phyloP scores from a whole-genome alignment of 2,888 invertebrate genomes.

The Axea sp. region DNA sequence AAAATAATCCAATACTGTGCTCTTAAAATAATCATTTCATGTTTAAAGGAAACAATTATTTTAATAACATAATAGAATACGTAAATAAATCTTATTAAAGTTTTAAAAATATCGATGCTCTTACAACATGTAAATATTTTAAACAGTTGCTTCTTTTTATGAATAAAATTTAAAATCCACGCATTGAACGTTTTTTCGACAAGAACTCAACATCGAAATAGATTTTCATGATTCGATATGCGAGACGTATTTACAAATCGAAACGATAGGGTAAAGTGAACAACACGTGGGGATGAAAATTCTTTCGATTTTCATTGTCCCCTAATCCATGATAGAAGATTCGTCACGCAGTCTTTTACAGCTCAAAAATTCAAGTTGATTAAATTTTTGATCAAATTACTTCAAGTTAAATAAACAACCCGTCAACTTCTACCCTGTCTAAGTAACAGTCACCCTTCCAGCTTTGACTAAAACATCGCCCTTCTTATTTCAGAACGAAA shows the following conservation, averaged over 20 bases:
- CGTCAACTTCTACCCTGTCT: slow-evolving; percentile 55
- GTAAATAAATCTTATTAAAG: too few relatives aligned
- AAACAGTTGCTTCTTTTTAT: too few relatives aligned
- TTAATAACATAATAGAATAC: too few relatives aligned
- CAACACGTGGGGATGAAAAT: slow-evolving; percentile 58
- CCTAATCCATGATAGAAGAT: slow-evolving; percentile 70
- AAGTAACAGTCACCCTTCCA: slow-evolving; percentile 58
- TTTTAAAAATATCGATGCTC: too few relatives aligned
- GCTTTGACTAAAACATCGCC: slow-evolving; percentile 43
- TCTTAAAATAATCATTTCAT: too few relatives aligned
- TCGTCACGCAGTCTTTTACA: slow-evolving; percentile 73
- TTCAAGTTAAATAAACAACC: slow-evolving; percentile 78
- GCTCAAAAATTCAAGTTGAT: slow-evolving; percentile 79
- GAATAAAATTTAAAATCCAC: not conserved
- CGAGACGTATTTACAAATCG: slow-evolving; percentile 37
- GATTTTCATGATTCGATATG: slow-evolving; percentile 63
- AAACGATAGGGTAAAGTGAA: slow-evolving; percentile 46
- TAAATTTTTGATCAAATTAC: slow-evolving; percentile 80
- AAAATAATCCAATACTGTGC: too few relatives aligned
- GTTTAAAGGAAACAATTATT: too few relatives aligned
- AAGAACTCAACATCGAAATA: slow-evolving; percentile 45
- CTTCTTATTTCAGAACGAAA: slow-evolving; percentile 42
- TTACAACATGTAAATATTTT: too few relatives aligned
- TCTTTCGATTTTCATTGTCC: slow-evolving; percentile 76
- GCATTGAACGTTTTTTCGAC: slow-evolving; percentile 27